Percentiles rank a stretch among this genome's conserved stretches.
These are phyloP conservation scores for Hoplostethus mediterraneus DNA, from an alignment of 2,797 vertebrate genomes.

Conservation along the genomic window DNA sequence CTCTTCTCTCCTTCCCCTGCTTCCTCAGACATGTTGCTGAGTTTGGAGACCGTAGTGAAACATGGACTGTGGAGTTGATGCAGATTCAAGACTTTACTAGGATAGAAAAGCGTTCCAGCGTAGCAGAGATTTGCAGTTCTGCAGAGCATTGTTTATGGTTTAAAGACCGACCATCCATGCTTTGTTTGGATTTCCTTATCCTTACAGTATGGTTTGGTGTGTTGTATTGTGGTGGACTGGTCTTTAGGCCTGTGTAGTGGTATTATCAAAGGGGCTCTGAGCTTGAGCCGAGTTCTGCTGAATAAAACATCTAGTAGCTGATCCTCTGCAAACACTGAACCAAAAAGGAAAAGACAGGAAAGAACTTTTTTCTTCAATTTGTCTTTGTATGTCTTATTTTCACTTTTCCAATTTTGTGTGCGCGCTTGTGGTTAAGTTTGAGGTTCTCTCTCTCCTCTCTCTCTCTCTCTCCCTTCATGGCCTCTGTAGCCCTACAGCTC, in stretches of 20 bases:
- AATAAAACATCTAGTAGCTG: conserved; percentile 74
- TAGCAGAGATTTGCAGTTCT: neutral
- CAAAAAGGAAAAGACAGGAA: conserved; percentile 36
- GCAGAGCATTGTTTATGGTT: conserved; percentile 13
- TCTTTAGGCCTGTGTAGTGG: conserved; percentile 34
- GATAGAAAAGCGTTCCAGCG: conserved; percentile 1
- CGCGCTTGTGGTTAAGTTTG: conserved; percentile 37
- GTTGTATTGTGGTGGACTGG: conserved; percentile 27
- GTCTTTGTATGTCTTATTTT: conserved; percentile 44
- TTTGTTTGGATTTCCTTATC: conserved; percentile 25
- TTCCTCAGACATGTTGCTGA: too few species aligned
- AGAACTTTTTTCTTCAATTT: conserved; percentile 37
- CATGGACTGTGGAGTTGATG: too few species aligned
- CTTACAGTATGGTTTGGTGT: conserved; percentile 3
- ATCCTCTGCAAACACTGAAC: conserved; percentile 56
- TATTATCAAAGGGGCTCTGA: conserved; percentile 56
- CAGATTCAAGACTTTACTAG: too few species aligned
- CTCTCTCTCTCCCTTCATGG: conserved; percentile 38
- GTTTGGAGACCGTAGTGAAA: too few species aligned
- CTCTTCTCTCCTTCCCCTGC: too few species aligned
- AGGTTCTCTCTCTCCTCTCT: conserved; percentile 41
- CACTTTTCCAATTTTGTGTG: conserved; percentile 22
- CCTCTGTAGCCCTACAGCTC: conserved; percentile 54
- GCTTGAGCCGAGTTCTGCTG: conserved; percentile 54
- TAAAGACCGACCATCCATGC: conserved; percentile 4